Base-by-base conservation (phyloP, 1,140 invertebrate genomes). In the Euschistus heros region DNA sequence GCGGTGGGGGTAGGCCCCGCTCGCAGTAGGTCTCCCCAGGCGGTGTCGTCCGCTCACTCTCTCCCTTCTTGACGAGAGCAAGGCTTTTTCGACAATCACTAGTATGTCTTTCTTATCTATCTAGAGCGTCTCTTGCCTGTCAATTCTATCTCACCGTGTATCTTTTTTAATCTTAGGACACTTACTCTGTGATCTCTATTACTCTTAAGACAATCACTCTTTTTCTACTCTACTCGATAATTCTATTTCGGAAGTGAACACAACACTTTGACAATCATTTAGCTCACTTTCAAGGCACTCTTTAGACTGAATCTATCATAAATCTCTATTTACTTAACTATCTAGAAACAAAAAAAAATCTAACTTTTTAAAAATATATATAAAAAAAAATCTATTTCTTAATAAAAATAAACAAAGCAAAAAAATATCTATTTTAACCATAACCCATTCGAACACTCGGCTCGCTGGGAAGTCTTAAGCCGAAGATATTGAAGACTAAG, bases 151-250 rank as follows among this genome's bases (percentile, higher is more conserved):
- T 37, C 33, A 22, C 47, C 54, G 54, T 26, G 54, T 37, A 57
- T 57, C 54, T 57, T 57, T 57, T 18, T 57, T 22, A 24, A 57
- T 17, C 24, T 57, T 57, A 24, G 26, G 20, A 57, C 54, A 57
- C 54, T 57, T 52, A 50, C 47, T 50, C 54, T 57, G 54, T 57
- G 54, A 57, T 57, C 54, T 57, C 15, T 37, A 37, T 57, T 24
- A 50, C 54, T 57, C 54, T 57, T 57, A 57, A 57, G 54, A 57
- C 54, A 57, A 57, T 57, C 54, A 57, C 54, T 57, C 54, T 57
- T 57, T 57, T 57, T 57, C 54, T 57, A 57, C 54, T 57, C 54
- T 57, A 57, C 18, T 24, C 18, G 15, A 57, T 37, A 57, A 57
- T 24, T 57, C 54, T 57, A 57, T 57, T 57, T 57, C 54, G 22